Base-by-base conservation (phyloP, 35 echinoderm and acorn worm genomes). In the Lytechinus variegatus region DNA sequence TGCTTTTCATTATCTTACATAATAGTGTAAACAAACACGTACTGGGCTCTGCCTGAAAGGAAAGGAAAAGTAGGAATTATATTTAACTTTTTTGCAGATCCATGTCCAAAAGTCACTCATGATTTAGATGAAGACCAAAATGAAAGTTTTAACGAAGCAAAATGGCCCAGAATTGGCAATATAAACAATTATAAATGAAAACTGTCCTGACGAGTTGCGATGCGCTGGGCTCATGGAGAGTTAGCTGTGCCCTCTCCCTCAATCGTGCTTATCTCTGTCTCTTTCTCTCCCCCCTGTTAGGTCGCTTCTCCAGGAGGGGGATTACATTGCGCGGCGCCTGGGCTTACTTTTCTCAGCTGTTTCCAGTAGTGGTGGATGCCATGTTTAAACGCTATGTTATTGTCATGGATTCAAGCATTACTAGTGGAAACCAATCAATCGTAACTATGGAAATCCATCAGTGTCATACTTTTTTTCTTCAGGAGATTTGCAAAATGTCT, bases 21-120 rank as follows among this genome's bases (percentile, higher is more conserved):
- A 87, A 87, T 87, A 87, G 86, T 87, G 86, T 87, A 27, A 87
- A 87, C 86, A 87, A 51, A 87, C 86, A 24, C 86, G 10, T 87
- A 27, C 86, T 51, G 33, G 33, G 86, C 86, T 28, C 86, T 87
- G 8, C 86, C 86, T 24, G 16, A 87, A 87, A 87, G 33, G 86
- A 87, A 87, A 87, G 16, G 86, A 51, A 21, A 87, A 87, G 86
- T 87, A 27, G 86, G 86, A 87, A 87, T 24, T 28, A 87, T 87
- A 51, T 87, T 87, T 87, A 11, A 87, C 33, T 87, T 87, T 9
- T 87, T 87, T 44, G 2, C 0, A 44, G 86, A 87, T 87, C 11
- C n/a, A 87, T 87, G 86, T 87, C 86, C 86, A 87, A 9, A 87
- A 87, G 33, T 27, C 33, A 51, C 86, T 87, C 86, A 87, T 51